These are phyloP conservation scores for Conops quadrifasciatus DNA, from an alignment of 2,888 invertebrate species.

Conservation along the genomic window DNA sequence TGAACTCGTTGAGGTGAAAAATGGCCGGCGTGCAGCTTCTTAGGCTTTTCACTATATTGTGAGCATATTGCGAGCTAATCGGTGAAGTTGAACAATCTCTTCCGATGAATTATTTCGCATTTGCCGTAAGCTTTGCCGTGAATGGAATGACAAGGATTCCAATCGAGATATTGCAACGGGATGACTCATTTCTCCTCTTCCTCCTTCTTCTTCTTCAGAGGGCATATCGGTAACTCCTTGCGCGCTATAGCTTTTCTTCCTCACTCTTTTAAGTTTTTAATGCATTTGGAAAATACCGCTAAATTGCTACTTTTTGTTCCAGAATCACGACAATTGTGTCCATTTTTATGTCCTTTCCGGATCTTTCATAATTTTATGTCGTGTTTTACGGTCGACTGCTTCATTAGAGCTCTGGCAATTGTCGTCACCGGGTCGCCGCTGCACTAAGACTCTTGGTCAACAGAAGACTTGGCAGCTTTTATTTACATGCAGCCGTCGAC, in stretches of 20 bases:
- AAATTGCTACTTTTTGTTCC: constrained; percentile 10
- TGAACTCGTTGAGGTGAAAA: neutral
- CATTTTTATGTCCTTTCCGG: constrained; percentile 11
- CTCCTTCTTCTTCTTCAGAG: too few relatives aligned
- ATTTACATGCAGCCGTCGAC: constrained; percentile 27
- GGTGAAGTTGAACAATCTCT: too few relatives aligned
- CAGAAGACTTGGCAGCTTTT: constrained; percentile 1
- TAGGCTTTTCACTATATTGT: too few relatives aligned
- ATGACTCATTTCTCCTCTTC: too few relatives aligned
- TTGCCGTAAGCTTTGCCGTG: too few relatives aligned
- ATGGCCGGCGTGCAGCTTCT: too few relatives aligned
- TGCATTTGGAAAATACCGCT: constrained; percentile 5
- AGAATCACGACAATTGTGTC: constrained; percentile 11
- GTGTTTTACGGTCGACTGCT: constrained; percentile 1
- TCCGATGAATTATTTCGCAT: too few relatives aligned
- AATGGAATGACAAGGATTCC: too few relatives aligned
- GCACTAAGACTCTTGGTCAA: neutral
- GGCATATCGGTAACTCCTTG: too few relatives aligned
- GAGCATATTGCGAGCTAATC: too few relatives aligned
- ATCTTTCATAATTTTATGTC: constrained; percentile 28
- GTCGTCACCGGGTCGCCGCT: neutral
- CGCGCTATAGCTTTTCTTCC: too few relatives aligned
- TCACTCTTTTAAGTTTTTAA: constrained; percentile 32
- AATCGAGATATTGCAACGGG: too few relatives aligned
- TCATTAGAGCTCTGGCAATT: constrained; percentile 12